Evolutionary conservation across 2,113 vertebrate genomes (phyloP).

Genomic region (Pangasianodon gigas): DNA sequence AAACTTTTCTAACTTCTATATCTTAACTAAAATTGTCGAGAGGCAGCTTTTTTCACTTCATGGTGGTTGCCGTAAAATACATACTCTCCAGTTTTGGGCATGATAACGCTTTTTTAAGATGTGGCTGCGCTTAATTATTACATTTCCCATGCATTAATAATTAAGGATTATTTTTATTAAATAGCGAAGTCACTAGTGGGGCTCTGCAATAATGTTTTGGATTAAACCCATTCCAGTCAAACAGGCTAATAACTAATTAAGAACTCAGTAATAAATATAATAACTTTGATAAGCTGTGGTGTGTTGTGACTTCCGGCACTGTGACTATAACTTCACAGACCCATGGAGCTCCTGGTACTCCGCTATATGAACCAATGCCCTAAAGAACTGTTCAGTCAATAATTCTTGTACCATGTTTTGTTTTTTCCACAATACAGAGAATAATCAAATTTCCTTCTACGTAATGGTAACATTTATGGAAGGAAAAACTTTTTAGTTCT

Average conservation of each 20-base stretch:
- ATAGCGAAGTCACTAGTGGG: too few relatives aligned
- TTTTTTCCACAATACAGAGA: background rate
- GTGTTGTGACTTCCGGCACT: background rate
- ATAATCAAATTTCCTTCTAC: background rate
- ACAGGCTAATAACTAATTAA: background rate
- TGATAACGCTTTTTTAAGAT: too few relatives aligned
- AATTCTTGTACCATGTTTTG: background rate
- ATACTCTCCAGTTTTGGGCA: background rate
- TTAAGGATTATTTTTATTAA: too few relatives aligned
- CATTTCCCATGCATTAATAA: too few relatives aligned
- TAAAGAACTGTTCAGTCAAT: background rate
- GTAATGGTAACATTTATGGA: background rate
- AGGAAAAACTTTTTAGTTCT: background rate
- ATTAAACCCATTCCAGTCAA: background rate
- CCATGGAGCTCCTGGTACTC: background rate
- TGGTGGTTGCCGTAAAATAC: background rate
- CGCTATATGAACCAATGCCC: background rate
- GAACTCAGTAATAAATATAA: background rate
- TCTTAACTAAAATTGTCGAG: too few relatives aligned
- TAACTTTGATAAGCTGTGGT: background rate
- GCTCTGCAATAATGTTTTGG: background rate
- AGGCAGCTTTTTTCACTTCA: background rate
- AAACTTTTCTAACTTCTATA: background rate
- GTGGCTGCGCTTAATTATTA: too few relatives aligned
- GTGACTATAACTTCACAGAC: background rate